Base-by-base conservation (phyloP, 2,888 invertebrate species). In the Nemotelus pantherinus region DNA sequence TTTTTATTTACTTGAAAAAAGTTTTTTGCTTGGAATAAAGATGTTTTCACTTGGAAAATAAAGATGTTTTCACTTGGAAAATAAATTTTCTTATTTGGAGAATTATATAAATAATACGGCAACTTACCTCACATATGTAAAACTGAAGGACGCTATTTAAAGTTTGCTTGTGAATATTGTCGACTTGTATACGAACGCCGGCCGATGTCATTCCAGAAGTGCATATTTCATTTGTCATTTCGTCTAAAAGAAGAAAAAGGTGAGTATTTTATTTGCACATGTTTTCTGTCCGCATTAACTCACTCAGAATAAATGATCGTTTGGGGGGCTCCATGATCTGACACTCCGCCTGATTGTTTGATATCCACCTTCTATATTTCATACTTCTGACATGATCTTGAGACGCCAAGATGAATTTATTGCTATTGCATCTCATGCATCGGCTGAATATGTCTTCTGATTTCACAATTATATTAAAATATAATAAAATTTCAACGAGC, bases 381-480 rank as follows among this genome's bases (percentile, higher is more conserved):
- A 76, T 71, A 25, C 70, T 55, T 53, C 50, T 75, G 45, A 79
- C 60, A 53, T 79, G 77, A 39, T 55, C 39, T 44, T 75, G 77
- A 39, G 78, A 77, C 48, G 79, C 79, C 39, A 80, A 76, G 25
- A 80, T 43, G 77, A 80, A 81, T 77, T 78, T 80, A 77, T 81
- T 78, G 58, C 84, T 83, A 83, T 89, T 89, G 84, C 90, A 89
- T 85, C 92, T 91, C 86, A 92, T 90, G 86, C 95, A 95, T 81
- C 93, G 89, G 82, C 90, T 92, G 82, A 93, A 92, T 79, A 94
- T 89, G 85, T 94, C 90, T 79, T 88, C 88, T 83, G 90, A 88
- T 48, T 88, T 89, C 68, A 94, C 88, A 63, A 85, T 84, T 77
- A 95, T 88, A 83, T 92, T 91, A 84, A 92, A 94, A 84, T 90